Evolutionary conservation across 1,140 invertebrate genomes (phyloP).

Genomic region (Ostrea edulis): DNA sequence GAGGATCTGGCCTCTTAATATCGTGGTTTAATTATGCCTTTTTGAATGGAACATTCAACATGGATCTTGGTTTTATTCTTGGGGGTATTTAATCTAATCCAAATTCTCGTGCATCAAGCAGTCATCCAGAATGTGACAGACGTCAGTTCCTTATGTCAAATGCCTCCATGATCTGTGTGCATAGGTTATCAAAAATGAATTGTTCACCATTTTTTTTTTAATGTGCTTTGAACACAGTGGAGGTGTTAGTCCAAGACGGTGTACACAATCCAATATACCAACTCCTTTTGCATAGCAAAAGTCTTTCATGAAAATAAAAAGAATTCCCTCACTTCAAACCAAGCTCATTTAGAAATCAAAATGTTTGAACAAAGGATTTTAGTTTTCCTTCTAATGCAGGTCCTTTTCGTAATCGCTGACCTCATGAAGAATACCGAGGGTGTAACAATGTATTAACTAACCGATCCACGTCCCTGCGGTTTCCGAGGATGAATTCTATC

Average conservation of each 20-base stretch:
- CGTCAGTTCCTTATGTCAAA: constrained; percentile 19
- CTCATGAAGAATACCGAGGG: neutral
- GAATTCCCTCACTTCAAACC: neutral
- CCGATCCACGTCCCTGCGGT: neutral
- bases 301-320: neutral
- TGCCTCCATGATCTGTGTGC: neutral
- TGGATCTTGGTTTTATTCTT: constrained; percentile 14
- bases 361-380: constrained; percentile 25
- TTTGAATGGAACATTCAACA: constrained; percentile 36
- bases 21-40: constrained; percentile 24
- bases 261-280: neutral
- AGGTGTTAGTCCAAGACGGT: neutral
- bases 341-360: constrained; percentile 11
- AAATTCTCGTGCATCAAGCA: constrained; percentile 13
- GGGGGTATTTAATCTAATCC: constrained; percentile 34
- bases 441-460: neutral
- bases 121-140: neutral
- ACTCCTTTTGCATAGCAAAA: neutral
- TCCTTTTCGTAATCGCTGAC: neutral
- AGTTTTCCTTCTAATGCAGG: neutral
- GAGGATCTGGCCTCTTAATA: constrained; percentile 24
- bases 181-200: neutral
- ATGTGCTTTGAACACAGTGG: neutral
- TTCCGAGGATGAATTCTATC: neutral
- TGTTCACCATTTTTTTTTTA: neutral